These are phyloP conservation scores for Eledona agricola DNA, from an alignment of 2,888 invertebrate species.

Conservation along the genomic window DNA sequence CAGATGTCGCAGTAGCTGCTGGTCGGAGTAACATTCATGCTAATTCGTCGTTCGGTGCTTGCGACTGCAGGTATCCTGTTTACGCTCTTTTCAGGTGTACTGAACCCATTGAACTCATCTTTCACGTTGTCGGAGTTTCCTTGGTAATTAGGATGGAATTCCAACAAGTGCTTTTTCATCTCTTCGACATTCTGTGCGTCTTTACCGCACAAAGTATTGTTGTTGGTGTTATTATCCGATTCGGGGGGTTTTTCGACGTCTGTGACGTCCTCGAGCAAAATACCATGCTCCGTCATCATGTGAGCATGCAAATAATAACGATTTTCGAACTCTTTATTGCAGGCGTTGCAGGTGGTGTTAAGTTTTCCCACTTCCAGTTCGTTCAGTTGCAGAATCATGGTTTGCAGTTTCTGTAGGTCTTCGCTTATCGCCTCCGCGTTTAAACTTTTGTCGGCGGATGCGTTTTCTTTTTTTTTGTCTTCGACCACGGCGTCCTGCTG, in stretches of 20 bases:
- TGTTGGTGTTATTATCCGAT: constrained; percentile 54
- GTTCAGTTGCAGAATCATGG: constrained; percentile 89
- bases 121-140: constrained; percentile 41
- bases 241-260: constrained; percentile 58
- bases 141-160: constrained; percentile 67
- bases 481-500: constrained; percentile 54
- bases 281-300: constrained; percentile 73
- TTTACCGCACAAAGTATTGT: constrained; percentile 61
- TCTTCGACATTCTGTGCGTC: constrained; percentile 68
- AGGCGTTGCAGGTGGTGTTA: constrained; percentile 70
- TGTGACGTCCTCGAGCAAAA: constrained; percentile 62
- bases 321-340: constrained; percentile 77
- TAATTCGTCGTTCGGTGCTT: constrained; percentile 66
- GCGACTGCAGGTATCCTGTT: constrained; percentile 51
- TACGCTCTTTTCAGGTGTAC: constrained; percentile 63
- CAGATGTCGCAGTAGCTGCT: constrained; percentile 97
- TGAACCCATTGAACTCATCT: constrained; percentile 60
- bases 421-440: constrained; percentile 76
- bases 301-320: constrained; percentile 76
- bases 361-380: constrained; percentile 74
- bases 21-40: constrained; percentile 73
- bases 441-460: constrained; percentile 52
- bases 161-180: constrained; percentile 74
- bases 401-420: constrained; percentile 87
- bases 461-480: constrained; percentile 29